Conservation (phyloP, 2,113 vertebrate species). For the Hemicordylus capensis region DNA sequence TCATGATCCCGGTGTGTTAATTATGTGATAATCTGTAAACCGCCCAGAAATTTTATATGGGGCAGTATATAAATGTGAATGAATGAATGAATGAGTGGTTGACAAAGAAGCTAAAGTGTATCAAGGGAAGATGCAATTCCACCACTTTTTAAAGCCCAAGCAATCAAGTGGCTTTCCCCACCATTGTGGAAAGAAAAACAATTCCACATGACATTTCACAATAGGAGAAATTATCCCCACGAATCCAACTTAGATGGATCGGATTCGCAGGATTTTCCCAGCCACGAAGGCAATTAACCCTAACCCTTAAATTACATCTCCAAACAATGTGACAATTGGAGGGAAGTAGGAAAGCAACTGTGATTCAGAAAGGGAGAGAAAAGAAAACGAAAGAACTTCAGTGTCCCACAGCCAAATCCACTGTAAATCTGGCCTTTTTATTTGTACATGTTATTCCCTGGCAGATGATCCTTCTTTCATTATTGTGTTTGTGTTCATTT, state of each 20-base stretch:
- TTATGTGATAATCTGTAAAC: too few species aligned
- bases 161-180: neutral
- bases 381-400: neutral
- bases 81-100: too few species aligned
- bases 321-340: slow-evolving; percentile 22
- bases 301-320: neutral
- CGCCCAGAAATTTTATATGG: too few species aligned
- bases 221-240: too few species aligned
- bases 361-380: slow-evolving; percentile 27
- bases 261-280: neutral
- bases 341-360: neutral
- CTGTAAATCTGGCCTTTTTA: slow-evolving; percentile 3
- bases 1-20: too few species aligned
- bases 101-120: too few species aligned
- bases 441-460: slow-evolving; percentile 45
- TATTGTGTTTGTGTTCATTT: slow-evolving; percentile 65
- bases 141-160: too few species aligned
- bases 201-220: neutral
- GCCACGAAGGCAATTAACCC: neutral
- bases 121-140: too few species aligned
- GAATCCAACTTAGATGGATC: neutral
- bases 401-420: neutral
- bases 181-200: neutral
- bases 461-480: slow-evolving; percentile 36
- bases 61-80: too few species aligned